These are phyloP conservation scores for Dasyprocta punctata DNA, from an alignment of 2,113 vertebrate genomes.

Conservation along the genomic window DNA sequence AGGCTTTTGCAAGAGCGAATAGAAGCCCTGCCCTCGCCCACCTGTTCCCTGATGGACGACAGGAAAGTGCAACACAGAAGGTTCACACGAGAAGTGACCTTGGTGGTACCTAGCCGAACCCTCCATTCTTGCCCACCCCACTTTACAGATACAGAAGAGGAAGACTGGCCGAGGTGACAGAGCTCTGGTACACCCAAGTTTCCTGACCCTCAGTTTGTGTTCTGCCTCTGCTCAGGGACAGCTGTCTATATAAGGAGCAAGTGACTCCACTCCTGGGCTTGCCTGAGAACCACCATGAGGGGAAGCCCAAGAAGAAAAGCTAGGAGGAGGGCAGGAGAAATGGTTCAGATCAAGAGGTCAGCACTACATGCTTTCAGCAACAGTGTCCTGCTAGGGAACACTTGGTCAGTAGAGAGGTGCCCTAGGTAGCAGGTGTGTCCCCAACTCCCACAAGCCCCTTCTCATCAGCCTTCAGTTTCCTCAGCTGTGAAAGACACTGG, in stretches of 20 bases:
- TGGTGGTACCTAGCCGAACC: not conserved
- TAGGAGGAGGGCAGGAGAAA: not conserved
- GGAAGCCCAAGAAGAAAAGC: not conserved
- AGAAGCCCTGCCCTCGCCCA: not conserved
- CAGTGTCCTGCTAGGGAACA: not conserved
- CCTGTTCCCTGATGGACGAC: not conserved
- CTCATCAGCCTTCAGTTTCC: not conserved
- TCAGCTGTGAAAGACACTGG: not conserved
- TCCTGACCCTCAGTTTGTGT: not conserved
- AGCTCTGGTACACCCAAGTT: not conserved
- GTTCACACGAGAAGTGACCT: slow-evolving; percentile 14
- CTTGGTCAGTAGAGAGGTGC: not conserved
- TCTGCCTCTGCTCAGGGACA: not conserved
- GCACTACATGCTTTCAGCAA: not conserved
- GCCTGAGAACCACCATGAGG: not conserved
- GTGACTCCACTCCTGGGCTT: not conserved
- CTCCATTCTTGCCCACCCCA: not conserved
- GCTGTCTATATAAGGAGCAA: not conserved
- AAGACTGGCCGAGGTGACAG: not conserved
- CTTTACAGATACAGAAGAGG: not conserved
- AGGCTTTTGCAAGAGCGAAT: slow-evolving; percentile 13
- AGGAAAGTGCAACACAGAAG: not conserved
- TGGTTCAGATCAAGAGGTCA: not conserved
- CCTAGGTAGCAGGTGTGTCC: not conserved
- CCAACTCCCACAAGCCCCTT: not conserved